These are phyloP conservation scores for Chloebia gouldiae DNA, from an alignment of 2,113 vertebrate species.

Conservation along the genomic window DNA sequence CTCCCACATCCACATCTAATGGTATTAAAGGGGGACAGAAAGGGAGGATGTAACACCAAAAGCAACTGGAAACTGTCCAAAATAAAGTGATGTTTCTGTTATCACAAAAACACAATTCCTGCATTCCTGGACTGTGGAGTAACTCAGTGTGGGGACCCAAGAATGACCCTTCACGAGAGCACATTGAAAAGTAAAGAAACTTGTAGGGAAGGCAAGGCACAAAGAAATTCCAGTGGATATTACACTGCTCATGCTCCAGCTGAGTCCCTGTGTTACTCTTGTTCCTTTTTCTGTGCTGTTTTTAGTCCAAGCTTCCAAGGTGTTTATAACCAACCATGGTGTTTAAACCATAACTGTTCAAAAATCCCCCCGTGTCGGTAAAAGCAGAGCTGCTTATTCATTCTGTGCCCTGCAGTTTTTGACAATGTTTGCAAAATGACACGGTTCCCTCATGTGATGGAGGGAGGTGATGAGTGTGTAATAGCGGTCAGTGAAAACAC, in stretches of 20 bases:
- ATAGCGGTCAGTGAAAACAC: slow-evolving; percentile 59
- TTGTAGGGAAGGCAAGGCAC: neutral
- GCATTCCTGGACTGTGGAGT: neutral
- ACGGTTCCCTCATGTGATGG: slow-evolving; percentile 63
- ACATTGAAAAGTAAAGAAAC: neutral
- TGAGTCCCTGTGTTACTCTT: neutral
- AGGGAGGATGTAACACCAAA: neutral
- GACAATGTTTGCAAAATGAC: slow-evolving; percentile 61
- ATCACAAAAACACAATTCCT: neutral
- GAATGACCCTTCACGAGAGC: neutral
- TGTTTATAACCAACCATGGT: neutral
- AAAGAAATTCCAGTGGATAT: neutral
- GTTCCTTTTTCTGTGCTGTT: neutral
- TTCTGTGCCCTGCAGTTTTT: slow-evolving; percentile 17
- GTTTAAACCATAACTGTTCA: neutral
- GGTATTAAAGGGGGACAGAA: neutral
- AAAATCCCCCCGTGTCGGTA: neutral
- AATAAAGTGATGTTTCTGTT: neutral
- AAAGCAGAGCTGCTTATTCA: slow-evolving; percentile 49
- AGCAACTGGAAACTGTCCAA: neutral
- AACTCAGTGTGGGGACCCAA: neutral
- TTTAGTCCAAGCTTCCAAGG: neutral
- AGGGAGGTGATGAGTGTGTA: slow-evolving; percentile 63
- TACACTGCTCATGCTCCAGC: neutral
- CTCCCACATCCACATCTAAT: neutral